phyloP scores from a whole-genome alignment of 2,113 vertebrate species.

The Myrmophylax atrothorax region DNA sequence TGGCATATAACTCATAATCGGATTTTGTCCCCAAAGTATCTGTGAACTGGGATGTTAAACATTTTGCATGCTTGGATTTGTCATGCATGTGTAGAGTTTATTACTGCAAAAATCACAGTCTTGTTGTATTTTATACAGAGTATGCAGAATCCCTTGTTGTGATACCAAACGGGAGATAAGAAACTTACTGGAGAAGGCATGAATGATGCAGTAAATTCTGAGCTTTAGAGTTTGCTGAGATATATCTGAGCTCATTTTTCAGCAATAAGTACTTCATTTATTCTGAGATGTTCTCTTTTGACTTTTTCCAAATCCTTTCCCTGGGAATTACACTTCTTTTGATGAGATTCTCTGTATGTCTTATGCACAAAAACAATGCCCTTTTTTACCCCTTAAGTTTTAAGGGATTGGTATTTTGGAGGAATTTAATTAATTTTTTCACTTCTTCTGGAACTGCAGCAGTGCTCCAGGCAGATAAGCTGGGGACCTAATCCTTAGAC shows the following conservation, averaged over 20 bases:
- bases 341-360: slow-evolving; percentile 27
- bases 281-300: slow-evolving; percentile 57
- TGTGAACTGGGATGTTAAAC: slow-evolving; percentile 80
- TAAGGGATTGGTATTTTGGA: neutral
- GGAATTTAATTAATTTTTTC: slow-evolving; percentile 23
- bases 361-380: neutral
- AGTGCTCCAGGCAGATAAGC: slow-evolving; percentile 24
- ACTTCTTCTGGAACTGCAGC: neutral
- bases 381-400: neutral
- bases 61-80: slow-evolving; percentile 82
- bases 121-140: slow-evolving; percentile 77
- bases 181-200: slow-evolving; percentile 65
- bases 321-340: slow-evolving; percentile 9
- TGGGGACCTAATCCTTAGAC: slow-evolving; percentile 10
- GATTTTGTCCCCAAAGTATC: slow-evolving; percentile 81
- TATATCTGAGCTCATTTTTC: slow-evolving; percentile 74
- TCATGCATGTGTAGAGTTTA: slow-evolving; percentile 80
- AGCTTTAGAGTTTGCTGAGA: slow-evolving; percentile 69
- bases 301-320: slow-evolving; percentile 49
- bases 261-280: slow-evolving; percentile 76
- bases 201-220: slow-evolving; percentile 73
- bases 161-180: slow-evolving; percentile 72
- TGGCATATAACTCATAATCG: slow-evolving; percentile 82
- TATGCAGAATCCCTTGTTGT: slow-evolving; percentile 76
- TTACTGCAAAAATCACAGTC: slow-evolving; percentile 71